phyloP scores from a whole-genome alignment of 2,888 invertebrate species.

The Zeuzera pyrina region DNA sequence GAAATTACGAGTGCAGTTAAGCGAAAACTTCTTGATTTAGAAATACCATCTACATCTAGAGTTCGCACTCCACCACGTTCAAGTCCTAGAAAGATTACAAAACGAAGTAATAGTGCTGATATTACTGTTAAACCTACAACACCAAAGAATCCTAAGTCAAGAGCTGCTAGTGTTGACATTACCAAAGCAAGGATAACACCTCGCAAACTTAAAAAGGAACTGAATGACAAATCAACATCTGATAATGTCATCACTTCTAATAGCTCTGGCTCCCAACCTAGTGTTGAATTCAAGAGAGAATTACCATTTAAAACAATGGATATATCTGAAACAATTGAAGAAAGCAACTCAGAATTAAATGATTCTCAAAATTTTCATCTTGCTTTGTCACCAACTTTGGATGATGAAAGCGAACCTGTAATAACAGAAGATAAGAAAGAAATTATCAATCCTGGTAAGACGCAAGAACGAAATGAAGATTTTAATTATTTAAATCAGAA shows the following conservation, averaged over 20 bases:
- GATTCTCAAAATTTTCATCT: conserved; percentile 61
- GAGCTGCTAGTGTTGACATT: conserved; percentile 52
- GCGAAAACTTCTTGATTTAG: conserved; percentile 28
- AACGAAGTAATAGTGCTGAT: conserved; percentile 56
- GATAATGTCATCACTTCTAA: conserved; percentile 21
- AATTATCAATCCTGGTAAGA: conserved; percentile 31
- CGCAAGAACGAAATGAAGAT: conserved; percentile 43
- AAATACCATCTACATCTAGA: conserved; percentile 41
- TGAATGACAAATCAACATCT: conserved; percentile 17
- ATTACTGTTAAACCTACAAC: conserved; percentile 40
- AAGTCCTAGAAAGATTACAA: conserved; percentile 44
- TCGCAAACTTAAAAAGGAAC: conserved; percentile 23
- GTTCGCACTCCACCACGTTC: conserved; percentile 40
- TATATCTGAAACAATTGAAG: conserved; percentile 37
- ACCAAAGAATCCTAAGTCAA: conserved; percentile 46
- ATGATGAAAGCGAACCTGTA: conserved; percentile 43
- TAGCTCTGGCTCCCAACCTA: conserved; percentile 31
- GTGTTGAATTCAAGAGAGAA: conserved; percentile 41
- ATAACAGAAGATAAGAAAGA: conserved; percentile 36
- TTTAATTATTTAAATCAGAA: conserved; percentile 40
- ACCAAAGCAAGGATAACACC: conserved; percentile 40
- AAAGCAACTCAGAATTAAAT: conserved; percentile 34
- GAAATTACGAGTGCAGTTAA: conserved; percentile 38
- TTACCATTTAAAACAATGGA: conserved; percentile 25
- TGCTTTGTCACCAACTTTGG: conserved; percentile 33